Percentiles rank a stretch among this genome's conserved stretches.
phyloP scores from a whole-genome alignment of 2,888 invertebrate species.

The Chrysolina americana region DNA sequence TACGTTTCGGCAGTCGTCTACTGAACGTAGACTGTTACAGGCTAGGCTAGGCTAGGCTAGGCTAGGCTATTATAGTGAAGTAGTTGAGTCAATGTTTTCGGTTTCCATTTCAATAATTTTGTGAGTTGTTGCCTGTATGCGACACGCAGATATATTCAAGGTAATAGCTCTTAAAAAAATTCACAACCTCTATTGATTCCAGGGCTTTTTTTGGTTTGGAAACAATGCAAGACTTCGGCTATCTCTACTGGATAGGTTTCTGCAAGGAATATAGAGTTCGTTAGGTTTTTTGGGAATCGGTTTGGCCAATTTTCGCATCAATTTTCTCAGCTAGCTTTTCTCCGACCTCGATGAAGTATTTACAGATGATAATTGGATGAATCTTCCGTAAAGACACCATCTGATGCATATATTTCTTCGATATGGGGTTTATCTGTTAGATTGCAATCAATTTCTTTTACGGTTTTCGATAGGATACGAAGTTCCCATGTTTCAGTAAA shows the following conservation, averaged over 20 bases:
- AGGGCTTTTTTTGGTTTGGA: neutral
- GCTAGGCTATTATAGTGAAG: no score
- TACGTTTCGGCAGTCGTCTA: no score
- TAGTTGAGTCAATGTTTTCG: no score
- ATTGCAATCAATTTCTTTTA: neutral
- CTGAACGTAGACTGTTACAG: no score
- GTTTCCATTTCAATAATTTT: no score
- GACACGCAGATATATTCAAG: no score
- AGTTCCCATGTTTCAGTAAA: slow-evolving; percentile 8
- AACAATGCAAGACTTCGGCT: neutral
- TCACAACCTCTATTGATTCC: no score
- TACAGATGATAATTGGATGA: neutral
- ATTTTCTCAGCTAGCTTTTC: neutral
- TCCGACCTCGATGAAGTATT: neutral
- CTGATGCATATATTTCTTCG: neutral
- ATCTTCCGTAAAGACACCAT: neutral
- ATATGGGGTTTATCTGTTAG: neutral
- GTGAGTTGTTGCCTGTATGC: no score
- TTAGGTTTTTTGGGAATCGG: neutral
- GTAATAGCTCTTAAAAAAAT: no score
- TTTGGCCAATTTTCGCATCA: neutral
- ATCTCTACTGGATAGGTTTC: neutral
- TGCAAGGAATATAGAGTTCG: neutral
- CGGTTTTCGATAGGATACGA: neutral
- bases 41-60: no score